These are phyloP conservation scores for Lasioglossum figueresi DNA, from an alignment of 2,888 invertebrate species.

Conservation along the genomic window DNA sequence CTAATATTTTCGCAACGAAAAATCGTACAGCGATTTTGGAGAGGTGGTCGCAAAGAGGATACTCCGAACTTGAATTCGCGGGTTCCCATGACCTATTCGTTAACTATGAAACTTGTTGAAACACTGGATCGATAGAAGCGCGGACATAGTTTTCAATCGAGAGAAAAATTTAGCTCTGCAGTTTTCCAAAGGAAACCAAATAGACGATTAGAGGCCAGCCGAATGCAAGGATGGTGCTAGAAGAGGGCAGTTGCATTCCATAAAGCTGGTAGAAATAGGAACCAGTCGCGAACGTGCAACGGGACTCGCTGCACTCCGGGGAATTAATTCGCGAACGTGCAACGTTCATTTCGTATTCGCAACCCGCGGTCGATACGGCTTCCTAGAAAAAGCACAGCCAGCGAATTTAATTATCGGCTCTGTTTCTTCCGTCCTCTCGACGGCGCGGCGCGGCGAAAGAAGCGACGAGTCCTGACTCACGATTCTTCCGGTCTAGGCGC, in stretches of 20 bases:
- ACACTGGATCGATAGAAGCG: too few species aligned
- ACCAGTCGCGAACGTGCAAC: neutral
- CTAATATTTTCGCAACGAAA: too few species aligned
- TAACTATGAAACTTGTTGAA: too few species aligned
- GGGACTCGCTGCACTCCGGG: slow-evolving; percentile 21
- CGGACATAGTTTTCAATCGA: neutral
- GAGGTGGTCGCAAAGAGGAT: too few species aligned
- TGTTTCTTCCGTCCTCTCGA: neutral
- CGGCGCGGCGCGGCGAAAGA: neutral
- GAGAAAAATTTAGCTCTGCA: neutral
- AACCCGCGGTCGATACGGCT: neutral
- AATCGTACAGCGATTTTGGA: too few species aligned
- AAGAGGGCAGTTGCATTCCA: neutral
- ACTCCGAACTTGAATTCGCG: too few species aligned
- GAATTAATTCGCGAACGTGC: slow-evolving; percentile 27
- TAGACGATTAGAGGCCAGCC: neutral
- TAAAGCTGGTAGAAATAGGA: neutral
- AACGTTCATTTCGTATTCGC: slow-evolving; percentile 1
- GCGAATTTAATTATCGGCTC: slow-evolving; percentile 8
- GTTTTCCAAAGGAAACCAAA: neutral
- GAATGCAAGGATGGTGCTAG: neutral
- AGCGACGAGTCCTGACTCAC: neutral
- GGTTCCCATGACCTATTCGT: too few species aligned
- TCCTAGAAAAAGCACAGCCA: slow-evolving; percentile 1
- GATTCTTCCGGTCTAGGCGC: neutral